Conservation (phyloP, 2,113 vertebrate species). For the Buteo buteo region DNA sequence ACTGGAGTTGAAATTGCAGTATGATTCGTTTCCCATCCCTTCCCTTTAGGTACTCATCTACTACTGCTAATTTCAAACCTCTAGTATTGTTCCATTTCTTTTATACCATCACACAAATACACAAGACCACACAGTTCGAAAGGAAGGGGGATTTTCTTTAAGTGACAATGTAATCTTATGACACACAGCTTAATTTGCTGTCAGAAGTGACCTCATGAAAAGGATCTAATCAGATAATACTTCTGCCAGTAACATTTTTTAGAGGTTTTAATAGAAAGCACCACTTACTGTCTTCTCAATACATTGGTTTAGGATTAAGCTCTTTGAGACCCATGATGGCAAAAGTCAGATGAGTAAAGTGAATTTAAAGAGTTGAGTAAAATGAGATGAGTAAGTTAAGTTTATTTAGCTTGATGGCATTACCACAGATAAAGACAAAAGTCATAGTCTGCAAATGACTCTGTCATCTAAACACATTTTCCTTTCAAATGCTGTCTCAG, state of each 20-base stretch:
- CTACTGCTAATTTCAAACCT: background rate
- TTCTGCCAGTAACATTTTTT: background rate
- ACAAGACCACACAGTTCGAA: background rate
- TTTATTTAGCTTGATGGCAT: background rate
- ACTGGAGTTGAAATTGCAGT: background rate
- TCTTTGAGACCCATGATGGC: background rate
- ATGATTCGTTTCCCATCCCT: background rate
- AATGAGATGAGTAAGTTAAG: background rate
- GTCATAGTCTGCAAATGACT: background rate
- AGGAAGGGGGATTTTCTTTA: background rate
- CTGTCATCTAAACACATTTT: background rate
- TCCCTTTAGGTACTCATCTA: background rate
- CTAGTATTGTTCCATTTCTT: background rate
- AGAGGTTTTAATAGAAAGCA: slow-evolving; percentile 1
- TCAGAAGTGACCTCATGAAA: slow-evolving; percentile 1
- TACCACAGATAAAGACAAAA: background rate
- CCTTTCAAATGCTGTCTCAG: background rate
- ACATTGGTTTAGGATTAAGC: background rate
- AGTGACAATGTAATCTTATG: background rate
- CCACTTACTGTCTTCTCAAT: background rate
- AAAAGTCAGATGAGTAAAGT: background rate
- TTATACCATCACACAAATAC: background rate
- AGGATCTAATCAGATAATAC: background rate
- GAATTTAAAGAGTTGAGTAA: background rate
- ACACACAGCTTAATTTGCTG: slow-evolving; percentile 8